Base-by-base conservation (phyloP, 2,113 vertebrate species). In the Herpetotheres cachinnans region DNA sequence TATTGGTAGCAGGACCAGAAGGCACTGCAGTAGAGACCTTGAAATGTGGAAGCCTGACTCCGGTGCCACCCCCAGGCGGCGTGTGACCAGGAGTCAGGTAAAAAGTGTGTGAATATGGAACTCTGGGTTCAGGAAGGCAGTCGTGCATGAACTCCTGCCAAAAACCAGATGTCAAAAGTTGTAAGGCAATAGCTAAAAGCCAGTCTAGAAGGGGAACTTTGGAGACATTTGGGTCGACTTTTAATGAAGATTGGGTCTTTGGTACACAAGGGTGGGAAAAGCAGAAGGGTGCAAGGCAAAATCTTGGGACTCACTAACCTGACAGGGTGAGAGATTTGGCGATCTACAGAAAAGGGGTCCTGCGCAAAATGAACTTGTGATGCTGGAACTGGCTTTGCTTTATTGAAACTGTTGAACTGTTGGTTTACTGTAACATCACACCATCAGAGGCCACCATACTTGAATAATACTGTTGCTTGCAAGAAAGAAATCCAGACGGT, bases 41-140 rank as follows among this genome's bases (percentile, higher is more conserved):
- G 38, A 42, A 82, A 63, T 5, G 16, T 46, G 38, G 5, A 6
- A 0, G 1, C 42, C 44, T 83, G 69, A 73, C 7, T 47, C 16
- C 3, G 0, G 16, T 47, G 79, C 42, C 36, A 42, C 9, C 16
- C 32, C 24, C 11, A 52, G 62, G 36, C 17, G 78, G 20, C 4
- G 2, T 34, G 38, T 29, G n/a, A 42, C 21, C 25, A 50, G 27
- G 42, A 55, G 26, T 2, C 0, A 2, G 24, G 44, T 59, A 20
- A 72, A 69, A 94, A 15, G 10, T 22, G 24, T 0, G 0, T 52
- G 27, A 70, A 65, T 38, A 4, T 67, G 47, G 74, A n/a, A 55
- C 47, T 82, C 27, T 8, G 22, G 42, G 19, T 42, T 85, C 79
- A 19, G 44, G 36, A 65, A 78, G 54, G 50, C 34, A 73, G 54